phyloP scores from a whole-genome alignment of 2,888 invertebrate genomes.

The Sesia bembeciformis region DNA sequence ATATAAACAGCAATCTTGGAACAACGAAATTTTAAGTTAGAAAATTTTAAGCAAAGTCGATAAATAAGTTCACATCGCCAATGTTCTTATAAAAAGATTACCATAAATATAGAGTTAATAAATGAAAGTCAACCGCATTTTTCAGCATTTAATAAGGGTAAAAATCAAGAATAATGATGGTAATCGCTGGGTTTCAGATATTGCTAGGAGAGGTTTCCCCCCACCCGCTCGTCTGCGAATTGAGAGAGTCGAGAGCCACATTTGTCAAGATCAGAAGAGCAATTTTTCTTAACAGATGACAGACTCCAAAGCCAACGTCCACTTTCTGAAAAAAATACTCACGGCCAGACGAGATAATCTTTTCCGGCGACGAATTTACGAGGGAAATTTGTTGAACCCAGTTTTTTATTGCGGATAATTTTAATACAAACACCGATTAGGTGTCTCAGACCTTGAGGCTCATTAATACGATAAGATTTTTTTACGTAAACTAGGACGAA shows the following conservation, averaged over 20 bases:
- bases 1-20: too few relatives aligned
- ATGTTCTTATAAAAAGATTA: too few relatives aligned
- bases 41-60: too few relatives aligned
- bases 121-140: neutral
- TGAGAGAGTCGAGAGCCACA: slow-evolving; percentile 12
- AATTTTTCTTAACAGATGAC: slow-evolving; percentile 21
- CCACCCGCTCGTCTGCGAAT: slow-evolving; percentile 1
- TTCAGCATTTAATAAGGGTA: slow-evolving; percentile 11
- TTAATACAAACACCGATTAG: neutral
- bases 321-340: slow-evolving; percentile 11
- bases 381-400: neutral
- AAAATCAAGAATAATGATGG: slow-evolving; percentile 17
- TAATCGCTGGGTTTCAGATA: slow-evolving; percentile 9
- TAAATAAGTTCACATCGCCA: too few relatives aligned
- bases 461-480: too few relatives aligned
- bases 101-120: too few relatives aligned
- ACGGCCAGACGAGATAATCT: slow-evolving; percentile 11
- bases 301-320: slow-evolving; percentile 7
- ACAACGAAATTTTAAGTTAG: too few relatives aligned
- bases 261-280: slow-evolving; percentile 28
- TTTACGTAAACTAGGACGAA: too few relatives aligned
- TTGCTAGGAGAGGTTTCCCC: neutral
- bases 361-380: slow-evolving; percentile 2
- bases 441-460: neutral
- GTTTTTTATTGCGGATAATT: neutral